Evolutionary conservation across 2,113 vertebrate species (phyloP), one percentile per base, ranked within the genome.

Genomic region (Leptobrachium ailaonicum): DNA sequence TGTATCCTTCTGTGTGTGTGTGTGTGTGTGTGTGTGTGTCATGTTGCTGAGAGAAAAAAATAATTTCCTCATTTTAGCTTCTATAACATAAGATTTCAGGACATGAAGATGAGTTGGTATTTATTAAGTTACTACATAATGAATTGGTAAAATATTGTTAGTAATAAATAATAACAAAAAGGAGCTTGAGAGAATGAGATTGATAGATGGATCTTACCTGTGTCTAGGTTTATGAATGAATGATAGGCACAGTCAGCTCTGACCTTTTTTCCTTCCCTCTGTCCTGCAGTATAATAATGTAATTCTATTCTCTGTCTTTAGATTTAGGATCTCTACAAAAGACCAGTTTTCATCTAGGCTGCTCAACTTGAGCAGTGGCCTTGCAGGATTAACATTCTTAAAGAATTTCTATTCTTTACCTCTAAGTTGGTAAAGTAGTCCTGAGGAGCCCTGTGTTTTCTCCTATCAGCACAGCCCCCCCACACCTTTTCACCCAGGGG

Each of bases 341-440:
- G n/a, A 68, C 1, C 2, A n/a, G 4, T 54, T 32, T 6, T 54
- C 66, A 13, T 2, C 66, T 56, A n/a, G 6, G 41, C 50, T 56
- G 50, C 47, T 58, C 66, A 45, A 76, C 43, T 53, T 50, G 14
- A 80, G n/a, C 64, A 9, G 12, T 66, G 32, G 41, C 6, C 64
- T 50, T 69, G 42, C 13, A 58, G 79, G 79, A 69, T 81, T 81
- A 81, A 81, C 62, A 68, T 69, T 69, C 71, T 75, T 60, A 11
- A 50, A 74, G 42, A 80, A 73, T 80, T 80, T 58, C 7, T 32
- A 6, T 41, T 66, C 73, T 80, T 54, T 80, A 45, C 78, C 64
- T 73, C 71, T 64, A 73, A 20, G n/a, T 80, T 69, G 6, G 41
- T 56, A 53, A 71, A 71, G 44, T 13, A 40, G 20, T 40, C n/a